A percentile compares a stretch with the other conserved stretches of the same genome.
These are phyloP conservation scores for Notodonta dromedarius DNA, from an alignment of 2,888 invertebrate genomes.

Conservation along the genomic window DNA sequence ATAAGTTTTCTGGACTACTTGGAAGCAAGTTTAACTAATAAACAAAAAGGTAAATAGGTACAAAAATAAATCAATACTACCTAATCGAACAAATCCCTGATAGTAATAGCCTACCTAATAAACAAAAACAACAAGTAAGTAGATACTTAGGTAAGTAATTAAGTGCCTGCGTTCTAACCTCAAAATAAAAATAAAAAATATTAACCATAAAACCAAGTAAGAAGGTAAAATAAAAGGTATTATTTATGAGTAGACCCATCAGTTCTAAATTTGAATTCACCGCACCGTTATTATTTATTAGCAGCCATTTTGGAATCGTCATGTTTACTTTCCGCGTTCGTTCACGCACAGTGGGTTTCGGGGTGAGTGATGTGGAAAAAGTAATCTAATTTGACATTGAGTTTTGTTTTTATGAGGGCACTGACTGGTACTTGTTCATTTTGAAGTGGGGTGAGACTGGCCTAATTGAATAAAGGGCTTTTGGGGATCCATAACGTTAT, in stretches of 20 bases:
- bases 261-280: slow-evolving; percentile 17
- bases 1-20: no score
- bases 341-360: slow-evolving; percentile 59
- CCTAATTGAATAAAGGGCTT: slow-evolving; percentile 20
- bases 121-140: no score
- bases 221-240: no score
- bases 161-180: background rate
- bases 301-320: slow-evolving; percentile 64
- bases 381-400: slow-evolving; percentile 70
- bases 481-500: background rate
- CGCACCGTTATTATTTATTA: slow-evolving; percentile 30
- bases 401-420: slow-evolving; percentile 50
- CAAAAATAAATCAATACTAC: no score
- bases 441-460: slow-evolving; percentile 40
- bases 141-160: background rate
- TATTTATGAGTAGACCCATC: background rate
- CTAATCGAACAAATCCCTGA: no score
- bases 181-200: background rate
- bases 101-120: no score
- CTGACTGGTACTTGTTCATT: slow-evolving; percentile 37
- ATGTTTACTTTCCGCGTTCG: slow-evolving; percentile 62
- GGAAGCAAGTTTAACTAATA: no score
- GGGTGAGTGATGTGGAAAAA: slow-evolving; percentile 57
- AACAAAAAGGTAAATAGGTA: no score
- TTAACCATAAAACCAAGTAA: no score